These are phyloP conservation scores for Hedychridium roseum DNA, from an alignment of 2,888 invertebrate genomes.

Conservation along the genomic window DNA sequence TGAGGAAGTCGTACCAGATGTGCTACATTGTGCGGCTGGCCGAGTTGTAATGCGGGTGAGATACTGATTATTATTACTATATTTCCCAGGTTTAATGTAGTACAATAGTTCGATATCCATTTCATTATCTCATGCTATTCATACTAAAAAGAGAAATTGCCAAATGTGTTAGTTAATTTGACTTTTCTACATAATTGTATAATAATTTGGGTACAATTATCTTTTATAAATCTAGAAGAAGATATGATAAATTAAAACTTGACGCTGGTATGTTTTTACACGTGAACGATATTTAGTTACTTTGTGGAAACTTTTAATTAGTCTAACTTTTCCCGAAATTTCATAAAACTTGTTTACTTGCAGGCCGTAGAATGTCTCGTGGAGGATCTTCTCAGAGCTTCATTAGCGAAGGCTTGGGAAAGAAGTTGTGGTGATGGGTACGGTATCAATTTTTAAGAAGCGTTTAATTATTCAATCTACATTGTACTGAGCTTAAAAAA, in stretches of 20 bases:
- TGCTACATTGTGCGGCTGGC: slow-evolving; percentile 63
- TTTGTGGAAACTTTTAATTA: slow-evolving; percentile 1
- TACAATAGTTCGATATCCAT: background rate
- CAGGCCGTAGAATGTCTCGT: slow-evolving; percentile 51
- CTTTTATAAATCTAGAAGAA: no score
- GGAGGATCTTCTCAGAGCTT: slow-evolving; percentile 50
- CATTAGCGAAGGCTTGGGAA: slow-evolving; percentile 53
- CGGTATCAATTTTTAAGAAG: slow-evolving; percentile 14
- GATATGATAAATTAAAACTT: slow-evolving; percentile 4
- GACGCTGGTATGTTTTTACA: background rate
- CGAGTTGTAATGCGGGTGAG: slow-evolving; percentile 47
- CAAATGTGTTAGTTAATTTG: no score
- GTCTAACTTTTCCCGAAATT: background rate
- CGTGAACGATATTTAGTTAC: background rate
- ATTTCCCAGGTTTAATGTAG: background rate
- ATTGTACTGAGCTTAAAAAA: slow-evolving; percentile 1
- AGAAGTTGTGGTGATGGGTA: slow-evolving; percentile 45
- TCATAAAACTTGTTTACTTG: slow-evolving; percentile 9
- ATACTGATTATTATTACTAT: no score
- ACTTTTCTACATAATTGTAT: no score
- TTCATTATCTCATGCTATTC: background rate
- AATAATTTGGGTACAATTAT: no score
- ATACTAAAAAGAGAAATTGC: no score
- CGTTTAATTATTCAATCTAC: slow-evolving; percentile 2
- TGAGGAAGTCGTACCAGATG: slow-evolving; percentile 64